These are phyloP conservation scores for Luperina testacea DNA, from an alignment of 2,888 invertebrate genomes.

Conservation along the genomic window DNA sequence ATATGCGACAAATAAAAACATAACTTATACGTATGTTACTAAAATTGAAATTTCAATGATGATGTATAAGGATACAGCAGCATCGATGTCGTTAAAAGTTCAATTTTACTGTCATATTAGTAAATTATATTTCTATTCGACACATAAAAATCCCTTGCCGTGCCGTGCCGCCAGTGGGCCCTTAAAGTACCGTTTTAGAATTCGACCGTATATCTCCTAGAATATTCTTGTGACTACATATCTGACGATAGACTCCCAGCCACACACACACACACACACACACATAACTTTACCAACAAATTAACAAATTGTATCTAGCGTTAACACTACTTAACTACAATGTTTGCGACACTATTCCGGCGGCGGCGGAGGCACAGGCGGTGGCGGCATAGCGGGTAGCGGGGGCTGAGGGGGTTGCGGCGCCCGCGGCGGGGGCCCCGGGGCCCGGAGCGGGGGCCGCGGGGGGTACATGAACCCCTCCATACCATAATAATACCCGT, in stretches of 20 bases:
- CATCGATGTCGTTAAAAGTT: not conserved
- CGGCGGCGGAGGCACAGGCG: constrained; percentile 91
- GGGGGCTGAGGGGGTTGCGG: constrained; percentile 87
- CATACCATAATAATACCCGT: constrained; percentile 79
- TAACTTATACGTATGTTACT: not conserved
- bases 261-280: constrained; percentile 2
- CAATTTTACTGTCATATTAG: not conserved
- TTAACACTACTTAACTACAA: constrained; percentile 41
- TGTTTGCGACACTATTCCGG: constrained; percentile 78
- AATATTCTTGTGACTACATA: constrained; percentile 4
- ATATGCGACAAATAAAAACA: not conserved
- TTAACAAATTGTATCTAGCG: constrained; percentile 49
- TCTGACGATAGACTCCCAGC: constrained; percentile 37
- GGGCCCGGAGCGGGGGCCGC: constrained; percentile 21
- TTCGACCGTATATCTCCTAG: not conserved
- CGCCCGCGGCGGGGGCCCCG: constrained; percentile 77
- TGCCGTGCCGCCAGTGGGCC: not conserved
- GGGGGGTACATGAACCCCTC: constrained; percentile 82
- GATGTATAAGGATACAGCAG: not conserved
- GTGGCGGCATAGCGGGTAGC: constrained; percentile 68
- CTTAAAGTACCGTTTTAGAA: not conserved
- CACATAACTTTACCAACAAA: constrained; percentile 30
- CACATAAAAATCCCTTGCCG: not conserved
- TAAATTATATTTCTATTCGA: not conserved
- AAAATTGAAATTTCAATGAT: not conserved